Conservation (phyloP, 2,797 vertebrate species). For the Pangasius sanitwongsei region DNA sequence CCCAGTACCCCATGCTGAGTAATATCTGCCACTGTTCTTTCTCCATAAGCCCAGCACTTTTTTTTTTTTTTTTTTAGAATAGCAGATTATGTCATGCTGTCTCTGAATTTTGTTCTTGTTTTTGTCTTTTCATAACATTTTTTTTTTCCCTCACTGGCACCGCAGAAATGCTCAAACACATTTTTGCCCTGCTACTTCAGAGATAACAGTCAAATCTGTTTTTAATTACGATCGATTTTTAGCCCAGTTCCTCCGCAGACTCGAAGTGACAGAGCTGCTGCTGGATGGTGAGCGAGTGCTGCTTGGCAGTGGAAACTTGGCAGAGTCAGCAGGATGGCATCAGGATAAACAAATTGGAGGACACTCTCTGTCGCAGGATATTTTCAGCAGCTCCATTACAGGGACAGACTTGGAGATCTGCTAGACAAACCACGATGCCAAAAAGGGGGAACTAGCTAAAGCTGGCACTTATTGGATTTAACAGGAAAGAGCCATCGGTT, state of each 20-base stretch:
- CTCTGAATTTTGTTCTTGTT: neutral
- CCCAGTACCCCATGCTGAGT: neutral
- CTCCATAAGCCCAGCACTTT: neutral
- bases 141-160: neutral
- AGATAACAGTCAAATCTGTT: constrained; percentile 21
- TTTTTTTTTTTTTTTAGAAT: neutral
- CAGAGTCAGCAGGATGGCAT: constrained; percentile 28
- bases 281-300: constrained; percentile 17
- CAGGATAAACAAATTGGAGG: constrained; percentile 38
- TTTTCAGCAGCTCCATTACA: constrained; percentile 34
- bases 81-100: neutral
- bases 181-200: neutral
- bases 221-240: constrained; percentile 43
- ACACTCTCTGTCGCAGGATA: constrained; percentile 25
- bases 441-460: neutral
- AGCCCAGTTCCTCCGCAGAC: constrained; percentile 6
- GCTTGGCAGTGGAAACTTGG: constrained; percentile 33
- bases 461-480: constrained; percentile 2
- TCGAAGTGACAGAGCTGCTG: constrained; percentile 26
- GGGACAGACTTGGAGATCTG: constrained; percentile 32
- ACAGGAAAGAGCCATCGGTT: constrained; percentile 22
- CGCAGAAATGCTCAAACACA: neutral
- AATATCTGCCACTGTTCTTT: neutral
- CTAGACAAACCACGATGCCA: constrained; percentile 11
- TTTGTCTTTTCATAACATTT: neutral